Conservation (phyloP, 2,797 vertebrate genomes). For the Etheostoma perlongum region DNA sequence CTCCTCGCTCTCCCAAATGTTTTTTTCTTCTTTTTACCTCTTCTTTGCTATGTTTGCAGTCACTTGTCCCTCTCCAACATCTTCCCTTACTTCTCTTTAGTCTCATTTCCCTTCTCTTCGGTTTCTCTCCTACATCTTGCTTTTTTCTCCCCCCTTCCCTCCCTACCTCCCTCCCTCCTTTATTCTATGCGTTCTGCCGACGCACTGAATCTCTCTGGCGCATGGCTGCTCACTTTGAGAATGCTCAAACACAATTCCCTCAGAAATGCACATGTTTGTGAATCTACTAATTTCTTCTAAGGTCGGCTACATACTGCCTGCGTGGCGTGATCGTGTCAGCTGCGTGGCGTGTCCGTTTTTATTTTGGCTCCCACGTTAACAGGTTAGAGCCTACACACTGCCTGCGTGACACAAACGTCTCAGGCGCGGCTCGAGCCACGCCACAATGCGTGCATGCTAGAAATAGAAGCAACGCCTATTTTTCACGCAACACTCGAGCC, state of each 20-base stretch:
- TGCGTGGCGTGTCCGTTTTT: too few relatives aligned
- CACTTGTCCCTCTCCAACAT: constrained; percentile 36
- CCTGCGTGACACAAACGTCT: too few relatives aligned
- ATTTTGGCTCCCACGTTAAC: too few relatives aligned
- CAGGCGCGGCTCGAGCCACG: too few relatives aligned
- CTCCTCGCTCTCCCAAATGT: constrained; percentile 13
- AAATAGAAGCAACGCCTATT: too few relatives aligned
- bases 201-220: constrained; percentile 56
- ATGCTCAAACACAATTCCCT: constrained; percentile 49
- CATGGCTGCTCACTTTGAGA: constrained; percentile 54
- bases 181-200: constrained; percentile 42
- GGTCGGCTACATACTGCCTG: too few relatives aligned
- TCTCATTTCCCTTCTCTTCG: constrained; percentile 23
- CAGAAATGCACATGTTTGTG: constrained; percentile 8
- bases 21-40: not conserved
- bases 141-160: too few relatives aligned
- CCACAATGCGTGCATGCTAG: too few relatives aligned
- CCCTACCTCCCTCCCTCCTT: not conserved
- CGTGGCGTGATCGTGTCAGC: too few relatives aligned
- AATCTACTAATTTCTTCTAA: constrained; percentile 17
- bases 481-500: too few relatives aligned
- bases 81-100: constrained; percentile 23
- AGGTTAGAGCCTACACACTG: too few relatives aligned
- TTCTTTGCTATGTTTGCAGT: constrained; percentile 10
- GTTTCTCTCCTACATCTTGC: constrained; percentile 20